phyloP scores from a whole-genome alignment of 2,797 vertebrate genomes.

The Paedocypris micromegethes region DNA sequence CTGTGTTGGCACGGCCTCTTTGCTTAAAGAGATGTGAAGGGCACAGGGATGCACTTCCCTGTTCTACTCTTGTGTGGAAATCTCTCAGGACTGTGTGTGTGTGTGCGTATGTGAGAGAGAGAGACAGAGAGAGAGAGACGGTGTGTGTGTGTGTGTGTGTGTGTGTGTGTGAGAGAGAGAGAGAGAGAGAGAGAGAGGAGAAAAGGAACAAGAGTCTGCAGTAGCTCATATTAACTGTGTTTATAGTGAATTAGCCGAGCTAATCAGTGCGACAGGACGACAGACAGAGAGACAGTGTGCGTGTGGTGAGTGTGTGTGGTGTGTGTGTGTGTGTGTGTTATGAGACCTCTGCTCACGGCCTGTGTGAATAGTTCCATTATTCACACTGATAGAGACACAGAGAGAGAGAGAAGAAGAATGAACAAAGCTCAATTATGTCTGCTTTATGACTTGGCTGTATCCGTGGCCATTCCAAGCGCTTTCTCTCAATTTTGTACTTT shows the following conservation, averaged over 20 bases:
- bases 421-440: constrained; percentile 25
- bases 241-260: constrained; percentile 40
- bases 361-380: constrained; percentile 40
- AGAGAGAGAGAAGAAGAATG: constrained; percentile 23
- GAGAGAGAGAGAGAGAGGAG: too few species aligned
- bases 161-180: too few species aligned
- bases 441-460: not conserved
- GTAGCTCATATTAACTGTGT: constrained; percentile 32
- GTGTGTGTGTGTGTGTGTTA: constrained; percentile 11
- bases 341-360: constrained; percentile 22
- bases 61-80: constrained; percentile 27
- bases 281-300: constrained; percentile 25
- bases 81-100: constrained; percentile 28
- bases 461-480: not conserved
- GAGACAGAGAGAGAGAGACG: too few species aligned
- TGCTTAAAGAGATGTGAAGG: constrained; percentile 49
- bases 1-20: constrained; percentile 31
- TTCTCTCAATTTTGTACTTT: constrained; percentile 10
- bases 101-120: constrained; percentile 14
- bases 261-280: constrained; percentile 45
- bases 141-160: too few species aligned
- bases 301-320: constrained; percentile 24
- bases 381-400: constrained; percentile 20
- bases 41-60: constrained; percentile 38
- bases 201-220: constrained; percentile 1